A percentile compares a stretch with the other conserved stretches of the same genome.
Conservation (phyloP, 2,797 vertebrate species). For the Glossophaga mutica region DNA sequence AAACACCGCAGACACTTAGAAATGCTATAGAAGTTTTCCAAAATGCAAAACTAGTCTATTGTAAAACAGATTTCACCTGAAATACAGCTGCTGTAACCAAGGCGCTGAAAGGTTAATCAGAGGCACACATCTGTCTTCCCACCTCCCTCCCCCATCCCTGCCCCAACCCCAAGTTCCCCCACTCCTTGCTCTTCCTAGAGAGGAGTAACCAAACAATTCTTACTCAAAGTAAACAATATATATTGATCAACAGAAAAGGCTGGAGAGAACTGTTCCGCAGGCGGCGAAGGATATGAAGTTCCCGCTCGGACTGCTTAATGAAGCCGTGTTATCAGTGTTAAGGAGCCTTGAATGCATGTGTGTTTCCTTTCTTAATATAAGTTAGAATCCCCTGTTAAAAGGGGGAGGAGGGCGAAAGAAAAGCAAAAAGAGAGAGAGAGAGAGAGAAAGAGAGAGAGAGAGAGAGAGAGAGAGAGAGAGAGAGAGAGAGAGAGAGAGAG, state of each 20-base stretch:
- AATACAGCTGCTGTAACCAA: conserved; percentile 91
- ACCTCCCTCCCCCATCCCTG: conserved; percentile 36
- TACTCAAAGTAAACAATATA: conserved; percentile 79
- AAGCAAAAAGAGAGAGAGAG: neutral
- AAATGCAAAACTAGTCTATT: conserved; percentile 85
- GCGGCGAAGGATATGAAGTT: neutral
- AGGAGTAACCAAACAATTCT: conserved; percentile 75
- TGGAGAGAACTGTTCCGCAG: neutral
- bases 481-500: neutral
- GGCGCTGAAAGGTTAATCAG: conserved; percentile 95
- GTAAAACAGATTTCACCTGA: conserved; percentile 89
- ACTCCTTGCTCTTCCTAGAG: conserved; percentile 68
- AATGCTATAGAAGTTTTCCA: conserved; percentile 82
- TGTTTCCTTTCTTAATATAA: conserved; percentile 69
- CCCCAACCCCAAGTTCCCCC: conserved; percentile 20
- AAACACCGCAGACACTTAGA: conserved; percentile 83
- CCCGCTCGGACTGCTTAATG: conserved; percentile 31
- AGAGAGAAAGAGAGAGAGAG: neutral
- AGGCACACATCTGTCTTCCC: conserved; percentile 95
- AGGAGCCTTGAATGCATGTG: neutral
- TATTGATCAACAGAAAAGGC: conserved; percentile 72
- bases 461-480: neutral
- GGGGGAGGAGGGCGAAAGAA: too few relatives aligned
- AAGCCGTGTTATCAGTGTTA: neutral
- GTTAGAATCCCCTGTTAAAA: conserved; percentile 72